Conservation (phyloP, 92 coral and sea anemone species). For the Umimayanthus kanabou region DNA sequence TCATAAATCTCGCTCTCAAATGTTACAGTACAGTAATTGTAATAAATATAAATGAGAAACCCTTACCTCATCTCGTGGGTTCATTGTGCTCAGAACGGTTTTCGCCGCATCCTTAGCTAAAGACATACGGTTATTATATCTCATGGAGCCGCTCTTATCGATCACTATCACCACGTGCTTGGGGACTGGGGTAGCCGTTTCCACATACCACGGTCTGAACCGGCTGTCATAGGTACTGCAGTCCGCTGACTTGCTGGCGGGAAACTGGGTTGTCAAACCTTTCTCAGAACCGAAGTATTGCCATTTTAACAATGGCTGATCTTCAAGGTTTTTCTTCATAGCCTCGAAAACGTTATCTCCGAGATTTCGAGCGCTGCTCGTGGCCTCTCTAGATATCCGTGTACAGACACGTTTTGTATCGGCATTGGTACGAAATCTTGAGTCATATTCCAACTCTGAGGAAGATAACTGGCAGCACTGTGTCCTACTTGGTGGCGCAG, state of each 20-base stretch:
- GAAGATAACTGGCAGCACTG: conserved; percentile 56
- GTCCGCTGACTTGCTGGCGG: conserved; percentile 39
- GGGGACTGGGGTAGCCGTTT: conserved; percentile 61
- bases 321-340: conserved; percentile 36
- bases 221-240: conserved; percentile 63
- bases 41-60: too few relatives aligned
- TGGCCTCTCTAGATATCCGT: conserved; percentile 33
- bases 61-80: conserved; percentile 69
- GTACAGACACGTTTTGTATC: conserved; percentile 42
- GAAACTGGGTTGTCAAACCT: conserved; percentile 49
- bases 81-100: conserved; percentile 57
- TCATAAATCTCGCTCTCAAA: too few relatives aligned
- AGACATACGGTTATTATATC: not conserved
- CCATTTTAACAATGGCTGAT: conserved; percentile 48
- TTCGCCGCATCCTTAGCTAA: conserved; percentile 63
- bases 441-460: conserved; percentile 47
- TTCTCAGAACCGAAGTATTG: conserved; percentile 72
- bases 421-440: conserved; percentile 59
- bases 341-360: conserved; percentile 32
- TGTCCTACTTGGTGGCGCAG: conserved; percentile 17
- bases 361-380: conserved; percentile 28
- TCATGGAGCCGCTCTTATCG: conserved; percentile 72
- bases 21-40: too few relatives aligned
- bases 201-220: conserved; percentile 61
- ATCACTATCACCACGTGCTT: conserved; percentile 70